Evolutionary conservation across 2,888 invertebrate species (phyloP).

Genomic region (Apomyelois bistriatella): DNA sequence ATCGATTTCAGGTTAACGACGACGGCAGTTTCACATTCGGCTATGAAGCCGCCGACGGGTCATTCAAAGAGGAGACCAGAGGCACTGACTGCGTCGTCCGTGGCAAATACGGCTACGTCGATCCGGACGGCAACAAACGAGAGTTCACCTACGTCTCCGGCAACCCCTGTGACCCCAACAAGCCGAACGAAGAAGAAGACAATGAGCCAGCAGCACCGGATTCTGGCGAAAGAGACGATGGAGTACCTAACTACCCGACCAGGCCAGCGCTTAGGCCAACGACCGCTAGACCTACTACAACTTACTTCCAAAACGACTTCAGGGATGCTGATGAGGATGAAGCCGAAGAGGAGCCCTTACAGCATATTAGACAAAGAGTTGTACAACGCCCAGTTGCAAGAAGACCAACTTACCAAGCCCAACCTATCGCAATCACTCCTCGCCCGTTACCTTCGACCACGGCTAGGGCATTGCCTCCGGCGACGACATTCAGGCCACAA

Average conservation of each 20-base stretch:
- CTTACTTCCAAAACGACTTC: slow-evolving; percentile 86
- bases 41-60: slow-evolving; percentile 91
- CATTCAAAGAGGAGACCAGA: slow-evolving; percentile 92
- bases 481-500: slow-evolving; percentile 84
- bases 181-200: slow-evolving; percentile 85
- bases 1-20: slow-evolving; percentile 81
- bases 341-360: slow-evolving; percentile 74
- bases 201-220: slow-evolving; percentile 77
- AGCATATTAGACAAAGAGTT: slow-evolving; percentile 67
- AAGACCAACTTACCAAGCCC: slow-evolving; percentile 69
- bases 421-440: slow-evolving; percentile 80
- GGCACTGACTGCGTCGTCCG: slow-evolving; percentile 92
- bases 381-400: slow-evolving; percentile 67
- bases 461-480: slow-evolving; percentile 77
- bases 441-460: slow-evolving; percentile 76
- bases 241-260: slow-evolving; percentile 82
- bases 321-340: slow-evolving; percentile 82
- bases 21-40: slow-evolving; percentile 92
- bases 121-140: slow-evolving; percentile 91
- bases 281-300: slow-evolving; percentile 80
- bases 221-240: slow-evolving; percentile 81
- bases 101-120: slow-evolving; percentile 92
- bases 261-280: slow-evolving; percentile 65
- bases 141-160: slow-evolving; percentile 93
- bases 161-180: slow-evolving; percentile 91